phyloP scores from a whole-genome alignment of 2,113 vertebrate genomes.

The Poicephalus gulielmi region DNA sequence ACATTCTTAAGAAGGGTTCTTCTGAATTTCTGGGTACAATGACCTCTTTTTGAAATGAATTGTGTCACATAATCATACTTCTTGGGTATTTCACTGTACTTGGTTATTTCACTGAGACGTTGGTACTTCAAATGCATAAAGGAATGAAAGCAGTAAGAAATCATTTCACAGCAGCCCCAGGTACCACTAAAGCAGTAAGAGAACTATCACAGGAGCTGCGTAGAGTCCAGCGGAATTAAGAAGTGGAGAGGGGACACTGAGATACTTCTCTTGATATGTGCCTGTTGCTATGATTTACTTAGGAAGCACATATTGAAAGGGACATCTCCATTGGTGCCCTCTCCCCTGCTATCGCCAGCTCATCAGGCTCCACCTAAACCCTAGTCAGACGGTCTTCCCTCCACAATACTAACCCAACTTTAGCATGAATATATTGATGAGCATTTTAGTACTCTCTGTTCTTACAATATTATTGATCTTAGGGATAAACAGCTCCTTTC shows the following conservation, averaged over 20 bases:
- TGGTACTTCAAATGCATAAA: neutral
- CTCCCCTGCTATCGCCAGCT: neutral
- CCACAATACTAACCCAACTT: neutral
- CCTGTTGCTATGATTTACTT: neutral
- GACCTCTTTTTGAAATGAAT: neutral
- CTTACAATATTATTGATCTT: neutral
- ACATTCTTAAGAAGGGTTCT: neutral
- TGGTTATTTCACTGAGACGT: neutral
- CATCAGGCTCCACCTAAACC: neutral
- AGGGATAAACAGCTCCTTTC: neutral
- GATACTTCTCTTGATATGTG: neutral
- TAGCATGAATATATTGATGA: neutral
- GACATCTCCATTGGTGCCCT: neutral
- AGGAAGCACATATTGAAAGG: neutral
- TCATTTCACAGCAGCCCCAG: neutral
- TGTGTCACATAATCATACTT: neutral
- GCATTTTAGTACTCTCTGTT: neutral
- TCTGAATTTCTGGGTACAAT: neutral
- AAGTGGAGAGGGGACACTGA: neutral
- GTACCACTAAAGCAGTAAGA: neutral
- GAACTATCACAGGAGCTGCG: neutral
- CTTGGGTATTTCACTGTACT: neutral
- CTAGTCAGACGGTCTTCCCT: neutral
- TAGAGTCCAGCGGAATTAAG: neutral
- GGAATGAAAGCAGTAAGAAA: neutral